phyloP scores from a whole-genome alignment of 2,888 invertebrate genomes.

The Volucella bombylans region DNA sequence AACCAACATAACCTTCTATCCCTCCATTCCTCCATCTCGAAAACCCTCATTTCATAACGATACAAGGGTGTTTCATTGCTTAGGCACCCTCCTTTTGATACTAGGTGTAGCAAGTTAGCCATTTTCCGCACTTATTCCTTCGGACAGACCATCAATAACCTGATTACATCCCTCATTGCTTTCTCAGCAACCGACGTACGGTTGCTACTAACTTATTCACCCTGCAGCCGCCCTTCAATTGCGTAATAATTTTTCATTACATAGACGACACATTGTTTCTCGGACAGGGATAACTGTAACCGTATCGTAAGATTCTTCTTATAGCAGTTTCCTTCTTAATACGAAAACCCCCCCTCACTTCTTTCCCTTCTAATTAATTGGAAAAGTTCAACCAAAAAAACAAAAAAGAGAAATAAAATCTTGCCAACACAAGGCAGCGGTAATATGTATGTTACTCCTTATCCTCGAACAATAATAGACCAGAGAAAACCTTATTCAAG shows the following conservation, averaged over 20 bases:
- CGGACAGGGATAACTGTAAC: slow-evolving; percentile 28
- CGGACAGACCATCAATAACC: slow-evolving; percentile 54
- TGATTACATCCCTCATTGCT: slow-evolving; percentile 54
- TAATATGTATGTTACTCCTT: not conserved
- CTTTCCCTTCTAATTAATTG: slow-evolving; percentile 54
- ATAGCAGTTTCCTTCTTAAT: not conserved
- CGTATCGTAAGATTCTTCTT: not conserved
- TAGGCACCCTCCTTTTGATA: not conserved
- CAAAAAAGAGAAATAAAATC: slow-evolving; percentile 16
- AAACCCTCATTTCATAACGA: not conserved
- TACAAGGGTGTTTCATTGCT: too few relatives aligned
- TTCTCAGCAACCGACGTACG: slow-evolving; percentile 7
- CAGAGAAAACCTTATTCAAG: slow-evolving; percentile 17
- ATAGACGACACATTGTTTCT: slow-evolving; percentile 35
- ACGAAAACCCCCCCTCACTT: slow-evolving; percentile 7
- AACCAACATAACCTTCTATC: not conserved
- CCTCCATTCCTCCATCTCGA: too few relatives aligned
- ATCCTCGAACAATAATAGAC: not conserved
- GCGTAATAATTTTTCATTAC: slow-evolving; percentile 58
- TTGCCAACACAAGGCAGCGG: not conserved
- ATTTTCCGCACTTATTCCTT: slow-evolving; percentile 27
- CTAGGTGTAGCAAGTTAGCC: slow-evolving; percentile 3
- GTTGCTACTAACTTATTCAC: slow-evolving; percentile 28
- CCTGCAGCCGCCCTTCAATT: slow-evolving; percentile 24
- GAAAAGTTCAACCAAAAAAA: slow-evolving; percentile 53